Evolutionary conservation across 2,113 vertebrate species (phyloP).

Genomic region (Callipepla squamata): DNA sequence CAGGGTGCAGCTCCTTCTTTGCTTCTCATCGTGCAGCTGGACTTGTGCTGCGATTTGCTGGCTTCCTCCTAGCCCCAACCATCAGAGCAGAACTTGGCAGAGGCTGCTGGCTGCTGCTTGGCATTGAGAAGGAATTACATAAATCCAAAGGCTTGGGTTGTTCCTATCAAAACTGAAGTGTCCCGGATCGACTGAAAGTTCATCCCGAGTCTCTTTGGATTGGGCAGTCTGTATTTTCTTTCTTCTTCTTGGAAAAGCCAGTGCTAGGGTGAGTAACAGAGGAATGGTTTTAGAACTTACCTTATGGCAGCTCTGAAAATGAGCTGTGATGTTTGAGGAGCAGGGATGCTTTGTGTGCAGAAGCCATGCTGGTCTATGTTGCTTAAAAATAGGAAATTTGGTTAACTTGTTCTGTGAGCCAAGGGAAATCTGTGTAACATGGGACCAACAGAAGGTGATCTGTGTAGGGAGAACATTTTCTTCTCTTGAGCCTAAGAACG

Average conservation of each 20-base stretch:
- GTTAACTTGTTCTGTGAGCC: neutral
- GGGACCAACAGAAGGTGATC: neutral
- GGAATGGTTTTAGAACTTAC: neutral
- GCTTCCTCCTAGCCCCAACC: neutral
- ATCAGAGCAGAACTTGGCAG: neutral
- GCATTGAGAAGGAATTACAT: neutral
- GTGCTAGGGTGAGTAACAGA: neutral
- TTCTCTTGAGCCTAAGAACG: neutral
- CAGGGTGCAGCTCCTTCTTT: neutral
- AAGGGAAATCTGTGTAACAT: neutral
- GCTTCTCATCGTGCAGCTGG: neutral
- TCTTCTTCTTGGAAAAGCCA: neutral
- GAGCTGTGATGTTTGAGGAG: neutral
- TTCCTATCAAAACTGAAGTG: neutral
- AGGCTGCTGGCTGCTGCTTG: constrained; percentile 3
- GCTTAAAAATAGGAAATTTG: neutral
- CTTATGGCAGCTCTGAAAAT: neutral
- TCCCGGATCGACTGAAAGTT: neutral
- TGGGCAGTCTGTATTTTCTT: neutral
- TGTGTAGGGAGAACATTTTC: neutral
- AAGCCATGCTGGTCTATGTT: neutral
- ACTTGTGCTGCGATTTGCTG: neutral
- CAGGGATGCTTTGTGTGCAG: neutral
- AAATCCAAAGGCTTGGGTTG: neutral
- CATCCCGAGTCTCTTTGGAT: fast-evolving